Evolutionary conservation across 2,797 vertebrate species (phyloP).

Genomic region (Trachops cirrhosus): DNA sequence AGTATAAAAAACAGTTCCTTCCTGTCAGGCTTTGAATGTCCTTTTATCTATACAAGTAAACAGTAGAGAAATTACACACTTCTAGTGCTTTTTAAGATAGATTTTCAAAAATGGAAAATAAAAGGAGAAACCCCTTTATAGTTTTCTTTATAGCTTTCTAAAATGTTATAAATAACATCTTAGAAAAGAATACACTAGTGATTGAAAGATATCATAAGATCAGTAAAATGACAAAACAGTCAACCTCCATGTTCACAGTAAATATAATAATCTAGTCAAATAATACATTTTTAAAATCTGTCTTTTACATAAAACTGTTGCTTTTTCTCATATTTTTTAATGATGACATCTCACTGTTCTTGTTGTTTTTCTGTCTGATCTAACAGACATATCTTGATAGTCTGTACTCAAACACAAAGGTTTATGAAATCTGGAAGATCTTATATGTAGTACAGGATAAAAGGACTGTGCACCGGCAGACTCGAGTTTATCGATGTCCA

Average conservation of each 20-base stretch:
- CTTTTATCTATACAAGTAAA: slow-evolving; percentile 32
- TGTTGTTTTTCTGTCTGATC: slow-evolving; percentile 15
- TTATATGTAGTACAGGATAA: background rate
- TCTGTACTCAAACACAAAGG: background rate
- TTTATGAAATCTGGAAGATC: background rate
- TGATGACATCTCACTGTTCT: slow-evolving; percentile 2
- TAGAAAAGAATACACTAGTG: background rate
- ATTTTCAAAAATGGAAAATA: background rate
- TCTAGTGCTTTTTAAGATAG: background rate
- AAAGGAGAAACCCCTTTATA: background rate
- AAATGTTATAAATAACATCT: background rate
- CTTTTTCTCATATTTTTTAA: slow-evolving; percentile 51
- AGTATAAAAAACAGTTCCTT: background rate
- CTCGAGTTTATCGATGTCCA: background rate
- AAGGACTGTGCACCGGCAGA: background rate
- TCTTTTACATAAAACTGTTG: slow-evolving; percentile 14
- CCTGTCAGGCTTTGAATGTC: slow-evolving; percentile 35
- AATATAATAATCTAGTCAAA: slow-evolving; percentile 33
- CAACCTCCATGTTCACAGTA: background rate
- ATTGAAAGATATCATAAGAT: slow-evolving; percentile 24
- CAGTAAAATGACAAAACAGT: slow-evolving; percentile 13
- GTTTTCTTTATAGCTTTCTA: background rate
- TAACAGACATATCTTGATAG: slow-evolving; percentile 1
- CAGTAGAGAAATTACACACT: background rate
- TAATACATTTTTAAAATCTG: slow-evolving; percentile 25